A percentile compares a stretch with the other conserved stretches of the same genome.
phyloP scores from a whole-genome alignment of 2,113 vertebrate species.

The Himantopus leucocephalus region DNA sequence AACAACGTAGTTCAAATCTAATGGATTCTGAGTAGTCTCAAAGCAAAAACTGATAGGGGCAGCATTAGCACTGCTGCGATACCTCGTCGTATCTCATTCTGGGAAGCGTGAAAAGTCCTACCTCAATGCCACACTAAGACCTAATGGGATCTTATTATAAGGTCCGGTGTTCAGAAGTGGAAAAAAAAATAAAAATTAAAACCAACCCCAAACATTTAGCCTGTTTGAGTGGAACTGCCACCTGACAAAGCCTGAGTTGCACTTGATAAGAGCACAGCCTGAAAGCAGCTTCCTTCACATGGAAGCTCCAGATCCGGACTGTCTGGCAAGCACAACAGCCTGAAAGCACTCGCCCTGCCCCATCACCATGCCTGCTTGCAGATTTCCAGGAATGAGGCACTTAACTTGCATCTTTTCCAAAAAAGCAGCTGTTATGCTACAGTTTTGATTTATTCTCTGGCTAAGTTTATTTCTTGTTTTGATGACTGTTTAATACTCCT shows the following conservation, averaged over 20 bases:
- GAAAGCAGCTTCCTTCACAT: neutral
- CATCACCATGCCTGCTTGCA: neutral
- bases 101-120: neutral
- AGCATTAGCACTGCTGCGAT: neutral
- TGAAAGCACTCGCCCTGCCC: neutral
- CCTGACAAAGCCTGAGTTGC: neutral
- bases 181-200: neutral
- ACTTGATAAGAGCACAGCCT: neutral
- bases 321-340: neutral
- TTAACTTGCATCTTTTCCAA: neutral
- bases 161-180: neutral
- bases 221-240: neutral
- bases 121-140: neutral
- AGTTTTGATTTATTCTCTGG: conserved; percentile 6
- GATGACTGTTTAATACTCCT: conserved; percentile 31
- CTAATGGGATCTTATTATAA: neutral
- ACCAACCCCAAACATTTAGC: neutral
- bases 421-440: neutral
- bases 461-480: conserved; percentile 27
- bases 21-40: neutral
- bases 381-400: neutral
- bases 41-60: neutral
- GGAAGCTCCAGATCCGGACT: neutral
- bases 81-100: neutral
- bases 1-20: neutral